Conservation (phyloP, 2,888 invertebrate species). For the Scelioninae gen. 2 region DNA sequence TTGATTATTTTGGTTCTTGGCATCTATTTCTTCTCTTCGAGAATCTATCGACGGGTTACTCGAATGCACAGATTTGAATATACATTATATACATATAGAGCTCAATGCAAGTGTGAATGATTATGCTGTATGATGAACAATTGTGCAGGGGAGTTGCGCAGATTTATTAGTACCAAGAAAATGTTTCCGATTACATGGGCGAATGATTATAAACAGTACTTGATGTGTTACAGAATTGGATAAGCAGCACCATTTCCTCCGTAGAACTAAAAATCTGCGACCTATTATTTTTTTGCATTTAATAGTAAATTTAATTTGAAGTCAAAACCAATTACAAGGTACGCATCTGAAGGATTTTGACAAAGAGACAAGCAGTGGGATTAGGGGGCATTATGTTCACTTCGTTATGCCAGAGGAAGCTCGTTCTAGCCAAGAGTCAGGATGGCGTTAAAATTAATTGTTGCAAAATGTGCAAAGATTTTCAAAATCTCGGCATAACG, state of each 20-base stretch:
- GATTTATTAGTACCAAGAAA: constrained; percentile 17
- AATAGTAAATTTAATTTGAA: constrained; percentile 24
- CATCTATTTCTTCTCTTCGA: constrained; percentile 33
- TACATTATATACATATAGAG: constrained; percentile 40
- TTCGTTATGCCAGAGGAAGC: constrained; percentile 43
- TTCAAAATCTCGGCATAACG: constrained; percentile 26
- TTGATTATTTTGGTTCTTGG: too few relatives aligned
- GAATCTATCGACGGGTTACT: constrained; percentile 20
- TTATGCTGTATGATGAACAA: constrained; percentile 41
- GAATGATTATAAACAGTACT: too few relatives aligned
- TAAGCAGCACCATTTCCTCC: constrained; percentile 4
- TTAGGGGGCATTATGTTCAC: constrained; percentile 43
- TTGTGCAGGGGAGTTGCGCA: constrained; percentile 32
- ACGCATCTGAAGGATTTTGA: constrained; percentile 30
- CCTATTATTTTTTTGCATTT: constrained; percentile 16
- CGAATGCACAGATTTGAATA: constrained; percentile 21
- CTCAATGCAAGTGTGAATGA: constrained; percentile 35
- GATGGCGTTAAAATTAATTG: constrained; percentile 32
- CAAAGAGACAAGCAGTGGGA: constrained; percentile 45
- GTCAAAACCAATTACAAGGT: constrained; percentile 25
- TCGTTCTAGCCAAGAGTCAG: constrained; percentile 21
- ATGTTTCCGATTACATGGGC: too few relatives aligned
- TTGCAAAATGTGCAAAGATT: constrained; percentile 21
- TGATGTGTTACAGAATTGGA: neutral
- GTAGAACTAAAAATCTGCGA: constrained; percentile 1